Evolutionary conservation across 2,888 invertebrate genomes (phyloP).

Genomic region (Schrankia costaestrigalis): DNA sequence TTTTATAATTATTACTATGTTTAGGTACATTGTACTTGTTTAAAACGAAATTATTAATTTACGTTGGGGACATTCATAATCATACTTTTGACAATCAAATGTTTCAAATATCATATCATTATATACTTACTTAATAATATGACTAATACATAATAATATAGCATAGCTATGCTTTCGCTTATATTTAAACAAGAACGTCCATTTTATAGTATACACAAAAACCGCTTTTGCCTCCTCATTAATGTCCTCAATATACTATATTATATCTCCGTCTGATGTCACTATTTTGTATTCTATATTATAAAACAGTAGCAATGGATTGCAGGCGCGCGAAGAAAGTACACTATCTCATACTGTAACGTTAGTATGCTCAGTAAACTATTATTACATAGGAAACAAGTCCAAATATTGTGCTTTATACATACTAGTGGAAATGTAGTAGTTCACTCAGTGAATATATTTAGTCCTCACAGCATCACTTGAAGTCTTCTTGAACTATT

Average conservation of each 20-base stretch:
- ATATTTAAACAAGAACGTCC: conserved; percentile 35
- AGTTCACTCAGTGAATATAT: too few relatives aligned
- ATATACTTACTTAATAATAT: conserved; percentile 3
- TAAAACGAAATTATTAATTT: too few relatives aligned
- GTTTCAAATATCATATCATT: conserved; percentile 3
- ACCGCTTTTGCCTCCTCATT: conserved; percentile 39
- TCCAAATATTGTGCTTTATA: conserved; percentile 9
- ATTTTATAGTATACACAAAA: conserved; percentile 35
- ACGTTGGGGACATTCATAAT: background rate
- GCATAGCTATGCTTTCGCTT: conserved; percentile 19
- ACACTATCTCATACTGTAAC: conserved; percentile 31
- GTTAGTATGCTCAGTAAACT: too few relatives aligned
- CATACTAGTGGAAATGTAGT: too few relatives aligned
- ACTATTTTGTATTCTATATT: conserved; percentile 25
- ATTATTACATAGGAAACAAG: conserved; percentile 4
- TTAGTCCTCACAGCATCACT: too few relatives aligned
- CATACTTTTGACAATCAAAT: background rate
- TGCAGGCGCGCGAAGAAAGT: conserved; percentile 13
- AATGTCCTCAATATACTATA: too few relatives aligned
- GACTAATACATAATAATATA: conserved; percentile 1
- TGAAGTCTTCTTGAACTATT: too few relatives aligned
- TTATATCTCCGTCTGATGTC: too few relatives aligned
- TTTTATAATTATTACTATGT: too few relatives aligned
- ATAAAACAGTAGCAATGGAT: conserved; percentile 14
- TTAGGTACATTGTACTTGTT: too few relatives aligned